A percentile compares a stretch with the other conserved stretches of the same genome.
Evolutionary conservation across 2,888 invertebrate species (phyloP).

Genomic region (Scotopteryx bipunctaria): DNA sequence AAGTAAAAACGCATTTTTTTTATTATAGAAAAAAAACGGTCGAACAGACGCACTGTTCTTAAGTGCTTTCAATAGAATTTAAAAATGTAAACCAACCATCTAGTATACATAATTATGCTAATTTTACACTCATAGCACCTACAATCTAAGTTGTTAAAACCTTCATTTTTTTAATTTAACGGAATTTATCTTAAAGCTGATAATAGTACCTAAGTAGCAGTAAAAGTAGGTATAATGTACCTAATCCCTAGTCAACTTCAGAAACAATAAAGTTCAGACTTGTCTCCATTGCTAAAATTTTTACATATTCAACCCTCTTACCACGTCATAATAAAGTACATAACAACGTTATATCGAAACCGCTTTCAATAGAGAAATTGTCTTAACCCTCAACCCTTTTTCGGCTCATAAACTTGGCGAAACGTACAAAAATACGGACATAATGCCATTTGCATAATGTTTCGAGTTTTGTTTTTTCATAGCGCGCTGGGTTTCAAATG

Average conservation of each 20-base stretch:
- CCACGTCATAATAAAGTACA: conserved; percentile 50
- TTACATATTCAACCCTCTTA: conserved; percentile 20
- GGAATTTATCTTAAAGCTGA: no score
- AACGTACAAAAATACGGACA: conserved; percentile 80
- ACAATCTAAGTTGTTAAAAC: no score
- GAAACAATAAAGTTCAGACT: conserved; percentile 3
- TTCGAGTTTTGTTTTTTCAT: conserved; percentile 80
- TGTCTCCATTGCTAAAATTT: conserved; percentile 10
- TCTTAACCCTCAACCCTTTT: conserved; percentile 80
- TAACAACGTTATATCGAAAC: conserved; percentile 67
- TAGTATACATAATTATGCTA: no score
- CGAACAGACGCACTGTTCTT: no score
- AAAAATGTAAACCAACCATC: no score
- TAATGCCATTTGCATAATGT: conserved; percentile 83
- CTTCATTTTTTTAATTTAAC: no score
- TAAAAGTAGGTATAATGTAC: no score
- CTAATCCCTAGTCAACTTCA: neutral
- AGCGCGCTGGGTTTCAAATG: conserved; percentile 79
- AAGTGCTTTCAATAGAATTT: no score
- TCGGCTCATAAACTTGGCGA: conserved; percentile 79
- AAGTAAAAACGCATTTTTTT: no score
- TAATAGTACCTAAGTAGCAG: no score
- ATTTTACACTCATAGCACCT: no score
- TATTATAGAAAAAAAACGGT: no score
- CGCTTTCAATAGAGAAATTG: conserved; percentile 58